Evolutionary conservation across 2,888 invertebrate species (phyloP), one percentile per base, ranked within the genome.

Genomic region (Lymantria monacha): DNA sequence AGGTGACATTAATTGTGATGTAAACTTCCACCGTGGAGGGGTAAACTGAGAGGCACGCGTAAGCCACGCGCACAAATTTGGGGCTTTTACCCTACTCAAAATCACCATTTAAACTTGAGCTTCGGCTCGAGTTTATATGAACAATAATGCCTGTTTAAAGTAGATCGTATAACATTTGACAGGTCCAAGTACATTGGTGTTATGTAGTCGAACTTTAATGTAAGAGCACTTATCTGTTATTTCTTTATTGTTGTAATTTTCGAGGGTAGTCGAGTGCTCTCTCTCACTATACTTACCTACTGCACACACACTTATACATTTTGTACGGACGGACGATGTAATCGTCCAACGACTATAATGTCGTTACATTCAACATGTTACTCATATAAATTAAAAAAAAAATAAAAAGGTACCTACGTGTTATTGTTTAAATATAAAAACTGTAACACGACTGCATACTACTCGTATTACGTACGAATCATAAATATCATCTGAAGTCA

Each of bases 1-100:
- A 73, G 66, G 71, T 83, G 82, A 85, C 85, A 81, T 80, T 79
- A 82, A 86, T 81, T 81, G 80, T 77, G 77, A 82, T 79, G 71
- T 81, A 79, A 81, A 83, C 75, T 83, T 79, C 58, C 69, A 63
- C 70, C 69, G 66, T 66, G 66, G 71, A 60, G 66, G 57, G 71
- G 62, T 56, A 57, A 60, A 63, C 57, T 58, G 53, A 37, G 53
- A 61, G 74, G 59, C 85, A 79, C 85, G 85, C 78, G 86, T 59
- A 57, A 42, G 77, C 54, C 85, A 85, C 84, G 84, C 73, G 84
- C 56, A 80, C 44, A 74, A 66, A 70, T 81, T 61, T 72, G 72
- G 72, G 69, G 74, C 67, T 61, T 66, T 69, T 69, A 71, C 75
- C 76, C 76, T 64, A 66, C 63, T 56, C 53, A 50, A 59, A 40